These are phyloP conservation scores for Eupeodes luniger DNA, from an alignment of 2,888 invertebrate species.

Conservation along the genomic window DNA sequence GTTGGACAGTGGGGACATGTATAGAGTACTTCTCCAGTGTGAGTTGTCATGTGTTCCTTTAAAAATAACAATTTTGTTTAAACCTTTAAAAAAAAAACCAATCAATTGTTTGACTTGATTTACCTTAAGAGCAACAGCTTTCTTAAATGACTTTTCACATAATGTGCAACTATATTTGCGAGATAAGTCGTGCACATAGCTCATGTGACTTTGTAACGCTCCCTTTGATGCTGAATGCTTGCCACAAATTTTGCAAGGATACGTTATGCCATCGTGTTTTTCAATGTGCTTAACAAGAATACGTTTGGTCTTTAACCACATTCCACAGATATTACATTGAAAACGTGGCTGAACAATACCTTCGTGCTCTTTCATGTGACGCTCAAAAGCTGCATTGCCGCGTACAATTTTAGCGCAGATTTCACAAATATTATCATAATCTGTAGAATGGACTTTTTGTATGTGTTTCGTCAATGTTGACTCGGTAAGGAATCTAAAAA, in stretches of 20 bases:
- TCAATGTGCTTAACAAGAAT: slow-evolving; percentile 77
- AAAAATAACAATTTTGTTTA: neutral
- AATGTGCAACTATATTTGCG: slow-evolving; percentile 78
- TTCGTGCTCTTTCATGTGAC: slow-evolving; percentile 77
- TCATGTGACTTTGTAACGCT: slow-evolving; percentile 77
- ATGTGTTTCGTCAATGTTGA: slow-evolving; percentile 68
- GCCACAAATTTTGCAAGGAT: slow-evolving; percentile 77
- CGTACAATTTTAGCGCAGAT: slow-evolving; percentile 78
- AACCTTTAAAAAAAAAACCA: neutral
- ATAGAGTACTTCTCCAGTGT: slow-evolving; percentile 79
- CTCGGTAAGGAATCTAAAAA: slow-evolving; percentile 71
- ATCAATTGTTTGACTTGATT: neutral
- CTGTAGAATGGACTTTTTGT: slow-evolving; percentile 73
- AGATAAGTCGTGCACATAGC: slow-evolving; percentile 75
- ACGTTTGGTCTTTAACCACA: slow-evolving; percentile 77
- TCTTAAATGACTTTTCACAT: slow-evolving; percentile 80
- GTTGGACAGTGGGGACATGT: slow-evolving; percentile 79
- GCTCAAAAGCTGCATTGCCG: slow-evolving; percentile 77
- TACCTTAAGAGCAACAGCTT: slow-evolving; percentile 74
- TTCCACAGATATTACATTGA: slow-evolving; percentile 77
- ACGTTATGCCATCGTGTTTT: slow-evolving; percentile 73
- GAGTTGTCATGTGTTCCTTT: slow-evolving; percentile 79
- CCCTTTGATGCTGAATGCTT: slow-evolving; percentile 77
- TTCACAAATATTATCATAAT: slow-evolving; percentile 77
- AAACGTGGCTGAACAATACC: slow-evolving; percentile 77